Percentiles rank a stretch among this genome's conserved stretches.
Evolutionary conservation across 2,888 invertebrate species (phyloP).

Genomic region (Subacronicta megacephala): DNA sequence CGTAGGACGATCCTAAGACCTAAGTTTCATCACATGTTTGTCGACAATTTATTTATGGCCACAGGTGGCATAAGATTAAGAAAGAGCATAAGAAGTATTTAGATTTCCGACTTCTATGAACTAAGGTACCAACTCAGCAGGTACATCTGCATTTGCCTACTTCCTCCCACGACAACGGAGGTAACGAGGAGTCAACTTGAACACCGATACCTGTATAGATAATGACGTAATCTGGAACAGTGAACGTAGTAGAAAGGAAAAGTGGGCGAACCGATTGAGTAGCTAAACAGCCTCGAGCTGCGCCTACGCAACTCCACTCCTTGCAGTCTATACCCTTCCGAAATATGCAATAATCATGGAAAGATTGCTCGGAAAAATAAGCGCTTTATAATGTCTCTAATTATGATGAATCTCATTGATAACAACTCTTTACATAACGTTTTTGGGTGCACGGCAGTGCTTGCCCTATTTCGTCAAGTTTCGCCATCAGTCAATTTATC

Average conservation of each 20-base stretch:
- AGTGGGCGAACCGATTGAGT: slow-evolving; percentile 82
- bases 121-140: neutral
- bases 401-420: neutral
- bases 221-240: slow-evolving; percentile 87
- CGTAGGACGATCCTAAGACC: neutral
- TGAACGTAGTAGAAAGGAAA: slow-evolving; percentile 87
- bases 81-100: neutral
- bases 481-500: neutral
- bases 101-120: neutral
- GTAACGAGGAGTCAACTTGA: slow-evolving; percentile 58
- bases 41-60: neutral
- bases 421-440: neutral
- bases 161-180: slow-evolving; percentile 33
- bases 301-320: slow-evolving; percentile 77
- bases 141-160: slow-evolving; percentile 18
- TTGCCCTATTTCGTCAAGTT: slow-evolving; percentile 5
- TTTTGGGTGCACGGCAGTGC: slow-evolving; percentile 2
- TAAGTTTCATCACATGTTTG: too few species aligned
- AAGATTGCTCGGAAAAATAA: slow-evolving; percentile 22
- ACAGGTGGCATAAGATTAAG: neutral
- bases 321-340: slow-evolving; percentile 67
- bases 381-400: neutral
- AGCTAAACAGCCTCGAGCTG: slow-evolving; percentile 77
- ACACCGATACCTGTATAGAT: slow-evolving; percentile 54
- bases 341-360: slow-evolving; percentile 46